Base-by-base conservation (phyloP, 2,888 invertebrate species). In the Odontomyia ornata region DNA sequence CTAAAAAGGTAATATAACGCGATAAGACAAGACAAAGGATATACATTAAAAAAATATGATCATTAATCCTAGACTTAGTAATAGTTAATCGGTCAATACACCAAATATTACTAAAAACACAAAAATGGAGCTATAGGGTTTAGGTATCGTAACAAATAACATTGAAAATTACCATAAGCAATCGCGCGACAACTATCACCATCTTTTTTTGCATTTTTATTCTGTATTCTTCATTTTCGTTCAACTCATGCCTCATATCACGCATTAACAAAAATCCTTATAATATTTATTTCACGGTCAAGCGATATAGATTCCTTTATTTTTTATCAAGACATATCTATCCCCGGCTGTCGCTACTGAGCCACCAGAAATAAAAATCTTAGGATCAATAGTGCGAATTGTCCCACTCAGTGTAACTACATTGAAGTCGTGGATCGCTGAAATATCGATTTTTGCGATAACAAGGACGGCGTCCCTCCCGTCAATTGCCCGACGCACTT, bases 401-500 rank as follows among this genome's bases (percentile, higher is more conserved):
- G 91, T 91, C 47, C 90, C 91, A 0, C 84, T 91, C 36, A 86
- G 91, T 89, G 89, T 64, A 84, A 84, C 71, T 87, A 89, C 65
- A 87, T 88, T 79, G 87, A 89, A 78, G 87, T 85, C 3, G 90
- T 82, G 89, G 88, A 79, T 89, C 90, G 47, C 90, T 90, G 76
- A 92, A 92, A 83, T 93, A 93, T 84, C 90, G 91, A 82, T 89
- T 92, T 83, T 86, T 93, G 71, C 89, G 88, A 23, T 91, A 92
- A 81, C 91, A 91, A 82, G 92, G 92, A 67, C 85, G 91, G 69
- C 89, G 89, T 72, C 92, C 93, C 0, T 89, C 89, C 46, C 90
- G 93, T 79, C 92, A 93, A 84, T 88, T 97, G 81, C 97, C 97
- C 18, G 93, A 93, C 83, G 95, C 94, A 23, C 89, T 98, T 79